These are phyloP conservation scores for Diplolepis rosae DNA, from an alignment of 2,888 invertebrate genomes.

Conservation along the genomic window DNA sequence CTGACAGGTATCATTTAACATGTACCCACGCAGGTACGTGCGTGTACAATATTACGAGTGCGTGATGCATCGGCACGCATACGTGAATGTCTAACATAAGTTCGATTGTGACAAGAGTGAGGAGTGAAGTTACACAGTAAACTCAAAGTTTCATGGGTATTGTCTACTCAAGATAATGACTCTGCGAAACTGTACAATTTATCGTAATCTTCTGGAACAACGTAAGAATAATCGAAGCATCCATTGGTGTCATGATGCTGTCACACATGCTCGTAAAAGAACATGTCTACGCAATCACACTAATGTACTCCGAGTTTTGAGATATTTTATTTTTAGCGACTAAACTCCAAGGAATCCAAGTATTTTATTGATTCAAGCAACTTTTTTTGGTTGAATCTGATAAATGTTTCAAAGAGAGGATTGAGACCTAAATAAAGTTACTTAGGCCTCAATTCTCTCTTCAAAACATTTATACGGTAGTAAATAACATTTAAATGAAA, in stretches of 20 bases:
- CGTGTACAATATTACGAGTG: background rate
- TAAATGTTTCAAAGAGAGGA: too few relatives aligned
- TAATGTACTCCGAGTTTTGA: background rate
- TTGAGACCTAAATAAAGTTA: too few relatives aligned
- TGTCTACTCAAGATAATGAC: conserved; percentile 50
- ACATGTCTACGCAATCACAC: conserved; percentile 6
- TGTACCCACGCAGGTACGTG: conserved; percentile 16
- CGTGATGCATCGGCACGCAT: conserved; percentile 12
- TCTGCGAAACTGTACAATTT: conserved; percentile 53
- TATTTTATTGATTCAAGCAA: too few relatives aligned
- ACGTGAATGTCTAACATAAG: conserved; percentile 7
- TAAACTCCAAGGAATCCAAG: background rate
- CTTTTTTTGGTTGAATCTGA: too few relatives aligned
- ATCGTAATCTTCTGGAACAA: conserved; percentile 49
- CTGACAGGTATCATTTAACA: conserved; percentile 29
- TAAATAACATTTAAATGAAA: too few relatives aligned
- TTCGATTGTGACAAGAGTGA: background rate
- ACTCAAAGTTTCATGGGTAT: conserved; percentile 37
- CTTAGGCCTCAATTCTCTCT: too few relatives aligned
- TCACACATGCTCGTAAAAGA: background rate
- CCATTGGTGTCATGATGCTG: conserved; percentile 15
- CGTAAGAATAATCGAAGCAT: conserved; percentile 17
- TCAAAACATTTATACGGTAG: too few relatives aligned
- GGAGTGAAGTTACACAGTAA: background rate
- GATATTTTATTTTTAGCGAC: conserved; percentile 1